A percentile compares a stretch with the other conserved stretches of the same genome.
These are phyloP conservation scores for Daphoenositta chrysoptera DNA, from an alignment of 2,113 vertebrate genomes.

Conservation along the genomic window DNA sequence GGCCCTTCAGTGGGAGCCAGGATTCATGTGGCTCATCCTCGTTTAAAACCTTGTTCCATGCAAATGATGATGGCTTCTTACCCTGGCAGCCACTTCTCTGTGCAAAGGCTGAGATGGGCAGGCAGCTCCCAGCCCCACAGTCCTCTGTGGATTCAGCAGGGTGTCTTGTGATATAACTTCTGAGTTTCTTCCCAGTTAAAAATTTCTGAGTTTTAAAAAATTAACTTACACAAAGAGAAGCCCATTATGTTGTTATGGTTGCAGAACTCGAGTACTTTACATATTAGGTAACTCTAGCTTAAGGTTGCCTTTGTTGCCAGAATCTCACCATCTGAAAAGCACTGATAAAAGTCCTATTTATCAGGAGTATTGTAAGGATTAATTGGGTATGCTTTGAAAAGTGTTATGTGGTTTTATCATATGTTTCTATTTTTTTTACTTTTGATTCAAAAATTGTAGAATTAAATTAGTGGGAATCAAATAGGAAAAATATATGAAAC, in stretches of 20 bases:
- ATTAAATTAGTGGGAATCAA: neutral
- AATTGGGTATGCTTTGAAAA: neutral
- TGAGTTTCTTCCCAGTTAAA: neutral
- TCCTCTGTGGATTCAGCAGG: neutral
- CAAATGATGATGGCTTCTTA: neutral
- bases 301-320: neutral
- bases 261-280: neutral
- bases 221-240: neutral
- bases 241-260: neutral
- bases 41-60: neutral
- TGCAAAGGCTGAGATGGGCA: neutral
- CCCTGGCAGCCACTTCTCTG: neutral
- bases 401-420: neutral
- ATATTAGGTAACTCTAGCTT: neutral
- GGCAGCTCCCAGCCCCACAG: neutral
- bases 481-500: neutral
- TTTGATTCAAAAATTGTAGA: neutral
- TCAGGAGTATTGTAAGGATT: neutral
- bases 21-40: neutral
- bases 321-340: conserved; percentile 42
- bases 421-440: conserved; percentile 21
- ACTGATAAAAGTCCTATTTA: neutral
- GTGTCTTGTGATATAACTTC: rapidly evolving
- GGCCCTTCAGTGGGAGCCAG: neutral
- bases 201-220: neutral